Evolutionary conservation across 2,113 vertebrate species (phyloP).

Genomic region (Ailurus styani): DNA sequence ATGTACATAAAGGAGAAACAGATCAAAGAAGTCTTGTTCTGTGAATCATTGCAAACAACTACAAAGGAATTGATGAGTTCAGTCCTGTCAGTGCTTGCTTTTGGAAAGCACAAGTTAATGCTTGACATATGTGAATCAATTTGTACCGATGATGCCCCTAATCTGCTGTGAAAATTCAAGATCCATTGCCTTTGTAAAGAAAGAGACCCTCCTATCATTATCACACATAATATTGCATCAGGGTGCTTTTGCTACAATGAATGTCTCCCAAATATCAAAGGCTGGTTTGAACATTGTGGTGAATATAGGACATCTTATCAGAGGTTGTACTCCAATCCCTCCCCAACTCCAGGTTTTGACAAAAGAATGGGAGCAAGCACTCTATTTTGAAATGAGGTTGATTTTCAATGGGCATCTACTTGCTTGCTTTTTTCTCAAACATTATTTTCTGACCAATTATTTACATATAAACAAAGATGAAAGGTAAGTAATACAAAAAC

Average conservation of each 20-base stretch:
- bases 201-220: neutral
- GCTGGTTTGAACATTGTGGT: neutral
- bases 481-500: constrained; percentile 1
- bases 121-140: constrained; percentile 39
- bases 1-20: constrained; percentile 10
- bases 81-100: neutral
- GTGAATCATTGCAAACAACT: constrained; percentile 55
- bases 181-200: neutral
- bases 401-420: neutral
- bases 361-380: neutral
- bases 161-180: constrained; percentile 15
- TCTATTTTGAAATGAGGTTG: neutral
- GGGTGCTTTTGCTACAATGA: neutral
- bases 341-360: neutral
- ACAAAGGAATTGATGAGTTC: constrained; percentile 48
- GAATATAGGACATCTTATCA: neutral
- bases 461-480: neutral
- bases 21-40: constrained; percentile 63
- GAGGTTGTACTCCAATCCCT: neutral
- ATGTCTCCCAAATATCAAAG: neutral
- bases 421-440: neutral
- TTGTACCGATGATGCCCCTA: neutral
- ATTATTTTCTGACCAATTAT: neutral
- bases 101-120: constrained; percentile 34
- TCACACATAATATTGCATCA: neutral